Conservation (phyloP, 2,113 vertebrate genomes). For the Dissostichus mawsoni region DNA sequence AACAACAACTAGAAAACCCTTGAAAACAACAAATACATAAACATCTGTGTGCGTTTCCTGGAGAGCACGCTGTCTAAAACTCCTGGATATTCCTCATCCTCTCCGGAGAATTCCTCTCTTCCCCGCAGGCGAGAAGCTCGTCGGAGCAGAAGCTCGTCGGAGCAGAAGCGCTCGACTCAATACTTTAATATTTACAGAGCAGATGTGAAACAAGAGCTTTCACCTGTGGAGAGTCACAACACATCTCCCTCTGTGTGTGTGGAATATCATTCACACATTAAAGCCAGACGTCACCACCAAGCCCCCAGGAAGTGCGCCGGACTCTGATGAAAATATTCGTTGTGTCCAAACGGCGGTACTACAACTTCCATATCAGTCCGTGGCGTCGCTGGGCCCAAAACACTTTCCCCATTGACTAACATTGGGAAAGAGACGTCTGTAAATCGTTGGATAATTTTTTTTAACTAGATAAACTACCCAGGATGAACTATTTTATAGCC, state of each 20-base stretch:
- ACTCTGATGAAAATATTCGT: no score
- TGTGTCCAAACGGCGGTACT: no score
- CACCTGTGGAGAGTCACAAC: conserved; percentile 35
- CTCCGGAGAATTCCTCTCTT: conserved; percentile 12
- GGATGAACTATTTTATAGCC: no score
- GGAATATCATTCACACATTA: neutral
- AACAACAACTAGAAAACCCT: no score
- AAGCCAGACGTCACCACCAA: no score
- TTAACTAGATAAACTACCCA: no score
- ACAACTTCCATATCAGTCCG: no score
- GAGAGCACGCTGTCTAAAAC: neutral
- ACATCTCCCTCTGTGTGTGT: neutral
- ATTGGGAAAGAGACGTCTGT: no score
- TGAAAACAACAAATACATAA: neutral
- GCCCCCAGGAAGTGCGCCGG: no score
- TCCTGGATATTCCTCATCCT: neutral
- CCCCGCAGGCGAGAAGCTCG: neutral
- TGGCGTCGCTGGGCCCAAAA: no score
- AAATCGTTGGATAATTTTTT: no score
- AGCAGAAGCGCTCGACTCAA: neutral
- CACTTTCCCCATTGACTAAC: no score
- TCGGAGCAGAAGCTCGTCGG: neutral
- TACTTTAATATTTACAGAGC: conserved; percentile 55
- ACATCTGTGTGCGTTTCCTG: neutral
- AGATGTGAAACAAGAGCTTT: conserved; percentile 35